Evolutionary conservation across 64 coral and sea anemone species (phyloP).

Genomic region (Montipora efflorescens): DNA sequence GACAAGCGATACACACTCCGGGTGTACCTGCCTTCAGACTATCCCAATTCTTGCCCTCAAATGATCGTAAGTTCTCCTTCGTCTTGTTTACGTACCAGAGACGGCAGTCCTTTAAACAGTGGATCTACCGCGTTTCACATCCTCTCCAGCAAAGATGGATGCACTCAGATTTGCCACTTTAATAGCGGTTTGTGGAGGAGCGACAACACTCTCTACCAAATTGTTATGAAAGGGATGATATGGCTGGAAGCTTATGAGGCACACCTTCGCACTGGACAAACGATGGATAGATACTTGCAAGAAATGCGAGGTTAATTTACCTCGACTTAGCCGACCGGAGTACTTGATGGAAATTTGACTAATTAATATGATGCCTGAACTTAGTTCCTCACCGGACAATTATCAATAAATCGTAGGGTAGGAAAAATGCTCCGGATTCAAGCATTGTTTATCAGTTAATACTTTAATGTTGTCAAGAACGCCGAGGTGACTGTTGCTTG

Average conservation of each 20-base stretch:
- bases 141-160: conserved; percentile 35
- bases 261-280: conserved; percentile 56
- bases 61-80: conserved; percentile 62
- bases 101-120: background rate
- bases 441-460: too few species aligned
- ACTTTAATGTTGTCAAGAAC: too few species aligned
- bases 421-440: too few species aligned
- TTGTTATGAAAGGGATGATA: conserved; percentile 78
- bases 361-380: too few species aligned
- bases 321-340: background rate
- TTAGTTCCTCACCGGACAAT: too few species aligned
- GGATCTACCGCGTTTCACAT: background rate
- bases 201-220: conserved; percentile 68
- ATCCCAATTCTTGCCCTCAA: conserved; percentile 50
- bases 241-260: conserved; percentile 83
- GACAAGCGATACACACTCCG: conserved; percentile 58
- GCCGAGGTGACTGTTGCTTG: too few species aligned
- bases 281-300: conserved; percentile 45
- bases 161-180: conserved; percentile 71
- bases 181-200: background rate
- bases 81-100: background rate
- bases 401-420: too few species aligned
- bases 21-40: conserved; percentile 63
- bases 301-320: conserved; percentile 32
- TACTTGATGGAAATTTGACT: background rate